Evolutionary conservation across 2,113 vertebrate genomes (phyloP).

Genomic region (Ceyx melanurus): DNA sequence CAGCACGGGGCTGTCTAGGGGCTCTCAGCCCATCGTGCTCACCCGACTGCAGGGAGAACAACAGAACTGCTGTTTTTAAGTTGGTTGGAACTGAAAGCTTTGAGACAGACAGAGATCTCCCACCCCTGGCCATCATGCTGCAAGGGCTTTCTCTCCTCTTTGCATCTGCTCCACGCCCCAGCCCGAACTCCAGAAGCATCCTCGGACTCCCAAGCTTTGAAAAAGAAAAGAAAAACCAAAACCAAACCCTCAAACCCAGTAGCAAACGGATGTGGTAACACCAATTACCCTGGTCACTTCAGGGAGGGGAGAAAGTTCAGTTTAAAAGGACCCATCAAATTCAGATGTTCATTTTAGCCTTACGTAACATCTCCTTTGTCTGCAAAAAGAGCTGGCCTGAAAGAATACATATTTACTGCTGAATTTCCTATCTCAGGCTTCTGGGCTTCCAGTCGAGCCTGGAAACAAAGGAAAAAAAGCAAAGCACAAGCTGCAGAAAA

Average conservation of each 20-base stretch:
- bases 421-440: not conserved
- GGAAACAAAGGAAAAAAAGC: not conserved
- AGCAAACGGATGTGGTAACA: not conserved
- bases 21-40: not conserved
- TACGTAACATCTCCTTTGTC: not conserved
- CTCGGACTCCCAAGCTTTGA: not conserved
- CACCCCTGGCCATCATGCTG: not conserved
- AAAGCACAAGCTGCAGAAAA: not conserved
- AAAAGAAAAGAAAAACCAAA: not conserved
- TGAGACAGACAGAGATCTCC: slow-evolving; percentile 27
- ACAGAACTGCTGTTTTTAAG: slow-evolving; percentile 21
- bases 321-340: not conserved
- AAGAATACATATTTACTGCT: not conserved
- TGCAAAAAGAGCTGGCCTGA: not conserved
- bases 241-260: not conserved
- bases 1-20: not conserved
- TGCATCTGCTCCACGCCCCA: not conserved
- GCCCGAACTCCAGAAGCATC: not conserved
- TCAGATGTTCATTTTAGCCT: not conserved
- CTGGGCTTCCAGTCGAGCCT: not conserved
- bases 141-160: not conserved
- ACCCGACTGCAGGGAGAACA: not conserved
- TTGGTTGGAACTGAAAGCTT: slow-evolving; percentile 23
- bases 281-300: not conserved
- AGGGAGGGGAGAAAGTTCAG: not conserved